Evolutionary conservation across 1,140 invertebrate genomes (phyloP), one percentile per base, ranked within the genome.

Genomic region (Anthonomus grandis): DNA sequence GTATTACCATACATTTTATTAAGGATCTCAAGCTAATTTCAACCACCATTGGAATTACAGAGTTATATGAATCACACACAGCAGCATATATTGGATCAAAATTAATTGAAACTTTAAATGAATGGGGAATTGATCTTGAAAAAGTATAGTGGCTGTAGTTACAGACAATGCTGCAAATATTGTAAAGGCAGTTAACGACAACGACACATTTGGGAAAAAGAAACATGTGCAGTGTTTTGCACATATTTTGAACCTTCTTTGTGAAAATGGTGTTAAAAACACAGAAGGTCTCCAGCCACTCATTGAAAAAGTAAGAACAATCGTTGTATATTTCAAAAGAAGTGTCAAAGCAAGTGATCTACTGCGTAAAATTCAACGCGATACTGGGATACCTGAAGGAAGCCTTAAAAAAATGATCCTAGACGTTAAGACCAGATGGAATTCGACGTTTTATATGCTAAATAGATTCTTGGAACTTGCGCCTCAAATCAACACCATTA

Each of bases 1-100:
- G 58, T 13, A 24, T 59, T 23, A 63, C 57, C 25, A 41, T 57
- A 22, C 44, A 63, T 21, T 60, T 57, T 52, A 17, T 63, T 34
- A 21, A 45, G 18, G 48, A 57, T 10, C 21, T 46, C 6, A 27
- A 34, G n/a, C 15, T 53, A 9, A n/a, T 46, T n/a, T 24, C 37
- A 15, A 41, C 24, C 45, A 46, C 41, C 15, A 25, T 59, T 44
- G 51, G 42, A 8, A 24, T 59, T 48, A 12, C 44, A 19, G 42
- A 57, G 24, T 37, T 59, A 13, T 13, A 4, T 22, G 51, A 59
- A 47, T 44, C 37, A 23, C 57, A 59, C 39, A 59, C 51, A 36
- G 22, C 52, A 42, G 52, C 25, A 34, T 39, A 39, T 13, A 5
- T 57, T 45, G 8, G 9, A 45, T 24, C 10, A 19, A 6, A 19